These are phyloP conservation scores for Macquaria ambigua DNA, from an alignment of 2,113 vertebrate genomes.

Conservation along the genomic window DNA sequence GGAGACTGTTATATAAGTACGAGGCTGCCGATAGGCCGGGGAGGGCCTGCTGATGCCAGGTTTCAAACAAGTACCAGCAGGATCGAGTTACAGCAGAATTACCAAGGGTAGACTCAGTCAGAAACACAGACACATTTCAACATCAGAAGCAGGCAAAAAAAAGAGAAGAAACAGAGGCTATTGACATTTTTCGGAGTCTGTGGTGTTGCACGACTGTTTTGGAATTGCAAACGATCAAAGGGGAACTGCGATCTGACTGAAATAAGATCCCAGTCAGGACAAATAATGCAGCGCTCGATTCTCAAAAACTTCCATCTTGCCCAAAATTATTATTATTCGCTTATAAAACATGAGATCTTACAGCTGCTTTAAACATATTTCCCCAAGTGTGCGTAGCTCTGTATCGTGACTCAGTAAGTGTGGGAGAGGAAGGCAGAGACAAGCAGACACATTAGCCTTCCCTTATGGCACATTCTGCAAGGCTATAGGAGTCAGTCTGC, in stretches of 20 bases:
- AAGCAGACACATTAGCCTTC: constrained; percentile 78
- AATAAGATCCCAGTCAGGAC: constrained; percentile 40
- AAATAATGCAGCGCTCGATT: constrained; percentile 34
- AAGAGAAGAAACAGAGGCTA: constrained; percentile 37
- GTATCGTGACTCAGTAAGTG: constrained; percentile 70
- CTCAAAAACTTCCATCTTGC: constrained; percentile 25
- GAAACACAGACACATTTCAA: constrained; percentile 65
- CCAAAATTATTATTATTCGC: constrained; percentile 40
- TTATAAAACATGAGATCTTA: constrained; percentile 50
- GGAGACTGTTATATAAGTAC: constrained; percentile 75
- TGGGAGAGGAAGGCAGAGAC: constrained; percentile 71
- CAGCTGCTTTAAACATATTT: constrained; percentile 63
- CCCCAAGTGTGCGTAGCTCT: constrained; percentile 43
- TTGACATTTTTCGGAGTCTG: constrained; percentile 60
- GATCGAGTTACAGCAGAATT: constrained; percentile 75
- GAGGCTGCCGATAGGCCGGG: constrained; percentile 73
- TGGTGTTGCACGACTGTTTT: constrained; percentile 28
- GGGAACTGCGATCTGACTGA: constrained; percentile 39
- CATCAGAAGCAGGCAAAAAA: constrained; percentile 47
- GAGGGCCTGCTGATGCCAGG: constrained; percentile 72
- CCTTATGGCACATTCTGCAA: constrained; percentile 72
- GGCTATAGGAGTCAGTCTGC: constrained; percentile 76
- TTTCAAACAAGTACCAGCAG: constrained; percentile 80
- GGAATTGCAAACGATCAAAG: constrained; percentile 51
- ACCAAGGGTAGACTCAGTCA: constrained; percentile 54